Base-by-base conservation (phyloP, 2,797 vertebrate species). In the Hozukius guyotensis region DNA sequence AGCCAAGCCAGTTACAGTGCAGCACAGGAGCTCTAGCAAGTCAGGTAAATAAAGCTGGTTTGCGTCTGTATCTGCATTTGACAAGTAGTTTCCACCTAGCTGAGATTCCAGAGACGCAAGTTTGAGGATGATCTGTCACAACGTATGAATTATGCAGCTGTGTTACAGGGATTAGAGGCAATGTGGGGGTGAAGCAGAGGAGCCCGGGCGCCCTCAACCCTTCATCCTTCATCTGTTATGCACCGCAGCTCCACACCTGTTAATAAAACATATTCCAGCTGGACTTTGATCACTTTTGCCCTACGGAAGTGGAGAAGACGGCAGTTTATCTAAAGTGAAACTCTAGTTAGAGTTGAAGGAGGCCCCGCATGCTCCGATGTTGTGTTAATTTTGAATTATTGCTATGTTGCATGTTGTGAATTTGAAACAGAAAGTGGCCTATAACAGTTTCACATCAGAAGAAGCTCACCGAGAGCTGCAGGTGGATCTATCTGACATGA, bases 211-310 rank as follows among this genome's bases (percentile, higher is more conserved):
- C 82, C 91, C 82, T 80, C 76, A 77, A 70, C 82, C 75, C 77
- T 87, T 92, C 88, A 94, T 93, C 89, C 88, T 84, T 93, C 89
- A 95, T 94, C 82, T 78, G 89, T 85, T 93, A 92, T 94, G 88
- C 90, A 84, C 68, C 13, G 6, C 84, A 73, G 86, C 85, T 68
- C 81, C 75, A 81, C 79, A 92, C 92, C 85, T 92, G 85, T 95
- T 94, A 94, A 95, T 95, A 94, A 95, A 96, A 95, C 92, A 96
- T 95, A 72, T 81, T 86, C 60, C 77, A 76, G 87, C 86, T 85
- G 86, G 86, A 93, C 92, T 93, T 94, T 95, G 93, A 95, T 95
- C 90, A 86, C 72, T 77, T 84, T 52, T 76, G 67, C 79, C 82
- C 69, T 66, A n/a, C 14, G 22, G 81, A 78, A 52, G 77, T 56